Conservation (phyloP, 2,113 vertebrate species). For the Anseranas semipalmata region DNA sequence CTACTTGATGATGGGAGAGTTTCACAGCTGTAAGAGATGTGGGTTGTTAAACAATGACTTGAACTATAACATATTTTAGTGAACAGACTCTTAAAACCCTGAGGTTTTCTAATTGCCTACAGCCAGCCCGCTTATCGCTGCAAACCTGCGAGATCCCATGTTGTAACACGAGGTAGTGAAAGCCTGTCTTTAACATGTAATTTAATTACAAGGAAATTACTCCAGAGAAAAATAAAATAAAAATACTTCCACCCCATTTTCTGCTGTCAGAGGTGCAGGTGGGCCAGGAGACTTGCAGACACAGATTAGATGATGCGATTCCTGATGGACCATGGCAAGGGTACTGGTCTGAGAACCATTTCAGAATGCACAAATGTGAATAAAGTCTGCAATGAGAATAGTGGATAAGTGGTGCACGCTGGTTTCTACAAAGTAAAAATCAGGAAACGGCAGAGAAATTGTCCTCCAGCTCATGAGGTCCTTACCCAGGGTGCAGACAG, state of each 20-base stretch:
- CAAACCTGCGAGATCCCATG: background rate
- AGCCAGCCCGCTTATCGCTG: background rate
- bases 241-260: background rate
- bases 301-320: background rate
- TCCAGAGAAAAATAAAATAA: background rate
- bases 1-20: slow-evolving; percentile 26
- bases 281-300: background rate
- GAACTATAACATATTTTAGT: slow-evolving; percentile 35
- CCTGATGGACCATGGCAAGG: background rate
- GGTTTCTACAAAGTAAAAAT: background rate
- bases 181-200: background rate
- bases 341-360: accelerated
- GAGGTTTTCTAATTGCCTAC: slow-evolving; percentile 41
- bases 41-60: slow-evolving; percentile 20
- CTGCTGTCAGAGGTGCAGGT: background rate
- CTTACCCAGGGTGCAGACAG: background rate
- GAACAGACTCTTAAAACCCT: slow-evolving; percentile 6
- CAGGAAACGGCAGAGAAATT: background rate
- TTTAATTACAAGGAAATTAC: background rate
- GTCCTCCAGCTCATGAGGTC: background rate
- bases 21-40: slow-evolving; percentile 59
- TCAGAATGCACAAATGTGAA: background rate
- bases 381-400: background rate
- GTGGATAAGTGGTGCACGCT: accelerated
- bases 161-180: background rate